Base-by-base conservation (phyloP, 2,113 vertebrate genomes). In the Tinamus guttatus region DNA sequence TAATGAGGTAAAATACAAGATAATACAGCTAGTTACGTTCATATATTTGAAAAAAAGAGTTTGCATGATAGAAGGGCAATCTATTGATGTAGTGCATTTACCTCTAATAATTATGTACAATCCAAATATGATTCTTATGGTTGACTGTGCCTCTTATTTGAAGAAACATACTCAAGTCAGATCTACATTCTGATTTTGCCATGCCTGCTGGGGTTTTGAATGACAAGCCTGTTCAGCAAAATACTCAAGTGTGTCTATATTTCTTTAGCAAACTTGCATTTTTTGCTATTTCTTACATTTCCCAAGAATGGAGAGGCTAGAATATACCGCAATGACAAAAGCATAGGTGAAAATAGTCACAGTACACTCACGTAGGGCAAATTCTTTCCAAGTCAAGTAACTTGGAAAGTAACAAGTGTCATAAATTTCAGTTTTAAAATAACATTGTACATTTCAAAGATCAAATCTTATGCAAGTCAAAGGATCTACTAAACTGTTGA, bases 31-130 rank as follows among this genome's bases (percentile, higher is more conserved):
- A 43, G 65, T 92, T 45, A 47, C 5, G 5, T 5, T 49, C 13
- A 30, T 43, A 11, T 36, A 17, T 10, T 81, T 64, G 13, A 74
- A 84, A 81, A n/a, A 63, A 43, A 64, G 75, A 27, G 5, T 54
- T 0, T 38, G 5, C 11, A 4, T 17, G 14, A 9, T 12, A 4
- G 25, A 19, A 15, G 71, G 1, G 21, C 3, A 60, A 60, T 13
- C 34, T 41, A 28, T 2, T n/a, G 16, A 5, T 13, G 8, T 24
- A 51, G 49, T 54, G 52, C 27, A 14, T 28, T n/a, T n/a, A 85
- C 0, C 9, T 62, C 2, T 4, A 60, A 7, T 5, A 34, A 1
- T 41, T 81, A 40, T 67, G 87, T 78, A 64, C 43, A 62, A 73
- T 6, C 24, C 9, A 90, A 30, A 7, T 28, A 27, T 11, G 2